phyloP scores from a whole-genome alignment of 2,888 invertebrate genomes.

The Epinotia demarniana region DNA sequence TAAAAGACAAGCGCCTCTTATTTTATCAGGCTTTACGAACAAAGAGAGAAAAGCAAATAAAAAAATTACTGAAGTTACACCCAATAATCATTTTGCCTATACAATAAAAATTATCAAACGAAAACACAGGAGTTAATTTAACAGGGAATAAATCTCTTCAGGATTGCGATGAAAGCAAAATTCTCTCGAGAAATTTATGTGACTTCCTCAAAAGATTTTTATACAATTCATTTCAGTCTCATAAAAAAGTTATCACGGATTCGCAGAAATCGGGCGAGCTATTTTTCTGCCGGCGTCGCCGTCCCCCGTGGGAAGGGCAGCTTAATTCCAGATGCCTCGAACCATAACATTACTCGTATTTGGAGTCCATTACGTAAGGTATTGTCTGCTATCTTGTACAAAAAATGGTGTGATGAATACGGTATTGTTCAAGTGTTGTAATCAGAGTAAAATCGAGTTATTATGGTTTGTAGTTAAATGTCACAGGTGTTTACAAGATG shows the following conservation, averaged over 20 bases:
- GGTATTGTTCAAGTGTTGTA: slow-evolving; percentile 20
- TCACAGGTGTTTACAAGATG: slow-evolving; percentile 67
- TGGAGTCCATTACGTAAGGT: slow-evolving; percentile 42
- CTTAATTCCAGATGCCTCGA: slow-evolving; percentile 63
- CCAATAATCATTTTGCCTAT: slow-evolving; percentile 42
- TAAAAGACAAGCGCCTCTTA: background rate
- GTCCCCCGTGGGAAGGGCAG: slow-evolving; percentile 72
- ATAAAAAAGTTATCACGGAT: slow-evolving; percentile 82
- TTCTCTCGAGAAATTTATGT: slow-evolving; percentile 74
- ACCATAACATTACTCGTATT: slow-evolving; percentile 59
- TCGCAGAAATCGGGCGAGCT: slow-evolving; percentile 77
- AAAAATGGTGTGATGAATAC: slow-evolving; percentile 22
- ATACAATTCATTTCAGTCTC: slow-evolving; percentile 80
- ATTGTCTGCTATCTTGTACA: slow-evolving; percentile 35
- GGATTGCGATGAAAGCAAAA: slow-evolving; percentile 72
- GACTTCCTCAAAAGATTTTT: slow-evolving; percentile 78
- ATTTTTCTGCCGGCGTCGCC: slow-evolving; percentile 74
- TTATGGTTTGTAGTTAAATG: slow-evolving; percentile 42
- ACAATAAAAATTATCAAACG: slow-evolving; percentile 52
- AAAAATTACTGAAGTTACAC: slow-evolving; percentile 40
- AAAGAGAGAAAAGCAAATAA: slow-evolving; percentile 28
- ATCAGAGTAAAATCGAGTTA: slow-evolving; percentile 19
- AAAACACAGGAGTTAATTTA: slow-evolving; percentile 61
- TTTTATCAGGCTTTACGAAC: slow-evolving; percentile 18
- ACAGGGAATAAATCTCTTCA: slow-evolving; percentile 71